phyloP scores from a whole-genome alignment of 2,888 invertebrate species.

The Ochropleura plecta region DNA sequence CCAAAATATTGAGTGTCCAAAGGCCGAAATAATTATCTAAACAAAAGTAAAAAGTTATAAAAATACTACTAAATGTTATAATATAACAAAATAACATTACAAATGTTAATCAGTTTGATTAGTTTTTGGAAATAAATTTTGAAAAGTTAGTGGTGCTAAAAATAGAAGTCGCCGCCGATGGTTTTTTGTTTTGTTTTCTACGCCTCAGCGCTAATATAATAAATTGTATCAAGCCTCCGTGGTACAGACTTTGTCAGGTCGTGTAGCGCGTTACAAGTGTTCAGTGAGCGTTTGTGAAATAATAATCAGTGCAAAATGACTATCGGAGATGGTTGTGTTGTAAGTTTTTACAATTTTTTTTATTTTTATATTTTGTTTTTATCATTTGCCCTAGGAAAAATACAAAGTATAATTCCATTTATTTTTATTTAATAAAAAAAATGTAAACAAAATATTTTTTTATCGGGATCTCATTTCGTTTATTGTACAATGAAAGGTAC shows the following conservation, averaged over 20 bases:
- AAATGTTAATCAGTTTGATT: neutral
- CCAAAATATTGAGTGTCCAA: neutral
- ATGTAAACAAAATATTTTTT: no score
- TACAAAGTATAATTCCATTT: no score
- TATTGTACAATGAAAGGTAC: no score
- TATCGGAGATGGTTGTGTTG: conserved; percentile 45
- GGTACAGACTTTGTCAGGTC: conserved; percentile 36
- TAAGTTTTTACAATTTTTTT: conserved; percentile 9
- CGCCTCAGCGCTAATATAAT: conserved; percentile 42
- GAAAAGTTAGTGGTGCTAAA: conserved; percentile 2
- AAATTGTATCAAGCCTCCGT: conserved; percentile 9
- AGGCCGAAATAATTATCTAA: neutral
- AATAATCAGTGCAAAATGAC: conserved; percentile 53
- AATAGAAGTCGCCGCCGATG: conserved; percentile 12
- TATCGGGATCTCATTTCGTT: no score
- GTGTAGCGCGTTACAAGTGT: conserved; percentile 46
- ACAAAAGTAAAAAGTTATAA: neutral
- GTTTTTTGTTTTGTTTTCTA: conserved; percentile 19
- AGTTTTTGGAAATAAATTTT: neutral
- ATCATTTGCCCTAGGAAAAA: no score
- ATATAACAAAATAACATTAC: no score
- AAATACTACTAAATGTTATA: no score
- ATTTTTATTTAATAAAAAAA: no score
- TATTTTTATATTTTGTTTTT: no score
- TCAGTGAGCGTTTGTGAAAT: conserved; percentile 21